Percentiles rank a stretch among this genome's conserved stretches.
Conservation (phyloP, 2,797 vertebrate genomes). For the Sorex maritimensis region DNA sequence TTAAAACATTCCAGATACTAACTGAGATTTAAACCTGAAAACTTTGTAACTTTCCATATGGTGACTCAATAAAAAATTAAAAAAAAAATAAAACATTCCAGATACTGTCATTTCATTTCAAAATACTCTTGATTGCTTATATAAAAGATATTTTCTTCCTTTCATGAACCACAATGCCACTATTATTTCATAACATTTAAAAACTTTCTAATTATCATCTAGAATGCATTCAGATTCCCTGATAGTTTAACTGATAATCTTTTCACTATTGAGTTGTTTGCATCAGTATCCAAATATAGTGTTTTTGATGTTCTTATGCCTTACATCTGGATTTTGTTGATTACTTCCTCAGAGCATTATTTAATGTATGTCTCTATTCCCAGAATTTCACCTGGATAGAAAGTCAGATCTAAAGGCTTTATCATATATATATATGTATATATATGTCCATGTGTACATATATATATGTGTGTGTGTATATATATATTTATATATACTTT, state of each 20-base stretch:
- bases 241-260: background rate
- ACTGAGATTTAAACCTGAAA: too few species aligned
- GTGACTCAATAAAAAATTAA: too few species aligned
- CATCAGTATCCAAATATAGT: constrained; percentile 51
- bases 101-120: constrained; percentile 23
- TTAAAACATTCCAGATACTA: background rate
- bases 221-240: constrained; percentile 42
- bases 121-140: constrained; percentile 53
- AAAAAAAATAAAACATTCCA: too few species aligned
- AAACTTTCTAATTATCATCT: constrained; percentile 51
- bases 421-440: background rate
- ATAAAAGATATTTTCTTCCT: background rate
- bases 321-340: constrained; percentile 40
- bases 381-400: constrained; percentile 58
- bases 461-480: too few species aligned
- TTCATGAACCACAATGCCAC: constrained; percentile 42
- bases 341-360: constrained; percentile 31
- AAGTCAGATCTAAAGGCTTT: constrained; percentile 19
- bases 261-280: constrained; percentile 57
- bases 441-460: background rate
- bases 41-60: too few species aligned
- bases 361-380: constrained; percentile 49
- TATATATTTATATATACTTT: background rate
- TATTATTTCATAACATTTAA: constrained; percentile 38
- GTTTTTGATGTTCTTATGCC: background rate